Conservation (phyloP, 1,140 invertebrate genomes). For the Octopus bimaculoides region DNA sequence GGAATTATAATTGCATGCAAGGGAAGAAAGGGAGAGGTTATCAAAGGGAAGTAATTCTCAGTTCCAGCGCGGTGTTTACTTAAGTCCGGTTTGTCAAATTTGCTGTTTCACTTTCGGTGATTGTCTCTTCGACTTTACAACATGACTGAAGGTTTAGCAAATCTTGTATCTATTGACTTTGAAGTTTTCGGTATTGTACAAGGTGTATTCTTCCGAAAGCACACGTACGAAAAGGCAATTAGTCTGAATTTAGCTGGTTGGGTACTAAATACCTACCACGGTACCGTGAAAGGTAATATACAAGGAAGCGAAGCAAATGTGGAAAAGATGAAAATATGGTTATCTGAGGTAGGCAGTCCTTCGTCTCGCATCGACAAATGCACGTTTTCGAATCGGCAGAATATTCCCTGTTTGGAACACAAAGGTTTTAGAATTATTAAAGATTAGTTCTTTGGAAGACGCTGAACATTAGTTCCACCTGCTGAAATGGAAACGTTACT, state of each 20-base stretch:
- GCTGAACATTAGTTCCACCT: too few species aligned
- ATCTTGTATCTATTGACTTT: constrained; percentile 30
- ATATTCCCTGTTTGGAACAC: neutral
- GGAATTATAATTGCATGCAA: too few species aligned
- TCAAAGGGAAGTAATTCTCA: too few species aligned
- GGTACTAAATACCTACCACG: constrained; percentile 72
- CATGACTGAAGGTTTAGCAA: neutral
- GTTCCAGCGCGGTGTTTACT: too few species aligned
- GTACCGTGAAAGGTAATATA: constrained; percentile 70
- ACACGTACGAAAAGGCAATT: constrained; percentile 68
- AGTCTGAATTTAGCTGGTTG: constrained; percentile 70
- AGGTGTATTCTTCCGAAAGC: constrained; percentile 56
- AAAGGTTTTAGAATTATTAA: neutral
- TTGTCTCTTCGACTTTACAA: too few species aligned
- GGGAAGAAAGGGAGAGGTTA: too few species aligned
- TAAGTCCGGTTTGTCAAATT: too few species aligned
- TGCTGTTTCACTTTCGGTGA: too few species aligned
- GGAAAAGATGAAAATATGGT: constrained; percentile 30
- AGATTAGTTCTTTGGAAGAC: neutral
- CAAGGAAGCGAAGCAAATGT: constrained; percentile 64
- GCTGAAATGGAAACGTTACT: too few species aligned
- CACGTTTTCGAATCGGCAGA: constrained; percentile 27
- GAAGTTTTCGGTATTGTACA: constrained; percentile 55
- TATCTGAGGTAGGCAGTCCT: constrained; percentile 26
- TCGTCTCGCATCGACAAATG: constrained; percentile 28